A percentile compares a stretch with the other conserved stretches of the same genome.
Evolutionary conservation across 2,888 invertebrate genomes (phyloP).

Genomic region (Cyclophora punctaria): DNA sequence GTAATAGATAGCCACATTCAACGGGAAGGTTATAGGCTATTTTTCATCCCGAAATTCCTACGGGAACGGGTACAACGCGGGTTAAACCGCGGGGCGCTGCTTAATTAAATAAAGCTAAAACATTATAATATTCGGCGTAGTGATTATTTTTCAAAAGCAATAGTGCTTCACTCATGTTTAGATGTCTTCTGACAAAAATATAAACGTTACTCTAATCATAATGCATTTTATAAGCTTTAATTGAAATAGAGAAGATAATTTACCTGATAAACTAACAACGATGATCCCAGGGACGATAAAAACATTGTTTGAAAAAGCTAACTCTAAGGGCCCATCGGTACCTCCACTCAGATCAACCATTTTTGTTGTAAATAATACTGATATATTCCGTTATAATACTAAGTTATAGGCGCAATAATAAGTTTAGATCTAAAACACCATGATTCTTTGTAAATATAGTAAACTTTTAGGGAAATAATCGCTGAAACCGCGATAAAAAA

Average conservation of each 20-base stretch:
- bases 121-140: no score
- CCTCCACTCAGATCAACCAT: constrained; percentile 92
- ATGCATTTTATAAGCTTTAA: background rate
- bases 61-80: no score
- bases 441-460: background rate
- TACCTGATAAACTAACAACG: constrained; percentile 86
- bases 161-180: no score
- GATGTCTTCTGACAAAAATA: background rate
- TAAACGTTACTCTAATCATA: constrained; percentile 1
- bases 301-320: constrained; percentile 90
- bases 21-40: no score
- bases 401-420: constrained; percentile 3
- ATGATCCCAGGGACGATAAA: constrained; percentile 90
- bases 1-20: no score
- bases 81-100: no score
- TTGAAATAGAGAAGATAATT: constrained; percentile 27
- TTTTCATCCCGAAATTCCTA: no score
- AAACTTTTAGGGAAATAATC: no score
- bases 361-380: constrained; percentile 42
- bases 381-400: constrained; percentile 34
- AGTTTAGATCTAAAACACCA: constrained; percentile 2
- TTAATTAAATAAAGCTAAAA: no score
- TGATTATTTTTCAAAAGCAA: no score
- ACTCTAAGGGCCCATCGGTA: constrained; percentile 86
- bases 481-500: no score